Conservation (phyloP, 2,888 invertebrate species). For the Sphecodes monilicornis region DNA sequence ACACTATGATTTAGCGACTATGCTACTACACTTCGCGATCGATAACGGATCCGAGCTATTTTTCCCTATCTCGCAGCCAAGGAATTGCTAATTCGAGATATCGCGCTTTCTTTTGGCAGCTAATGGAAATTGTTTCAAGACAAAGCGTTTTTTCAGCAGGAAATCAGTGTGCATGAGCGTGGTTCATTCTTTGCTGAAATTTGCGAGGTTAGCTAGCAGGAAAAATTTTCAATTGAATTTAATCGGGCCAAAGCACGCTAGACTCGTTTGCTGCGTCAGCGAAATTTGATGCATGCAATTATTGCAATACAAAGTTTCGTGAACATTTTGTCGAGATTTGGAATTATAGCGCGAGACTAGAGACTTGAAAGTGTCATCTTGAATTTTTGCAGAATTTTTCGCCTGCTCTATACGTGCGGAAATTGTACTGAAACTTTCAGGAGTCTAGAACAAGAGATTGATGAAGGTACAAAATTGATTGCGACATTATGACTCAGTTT, state of each 20-base stretch:
- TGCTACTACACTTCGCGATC: constrained; percentile 3
- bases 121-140: background rate
- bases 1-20: constrained; percentile 26
- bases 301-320: background rate
- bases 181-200: background rate
- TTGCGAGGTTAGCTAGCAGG: background rate
- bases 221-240: background rate
- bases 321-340: background rate
- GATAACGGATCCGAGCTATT: constrained; percentile 43
- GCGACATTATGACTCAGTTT: too few species aligned
- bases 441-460: background rate
- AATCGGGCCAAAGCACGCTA: background rate
- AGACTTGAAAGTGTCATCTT: background rate
- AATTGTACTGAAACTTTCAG: background rate
- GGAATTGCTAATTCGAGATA: constrained; percentile 7
- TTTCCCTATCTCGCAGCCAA: background rate
- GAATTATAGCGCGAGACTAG: background rate
- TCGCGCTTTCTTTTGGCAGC: background rate
- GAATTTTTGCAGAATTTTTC: background rate
- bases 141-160: background rate
- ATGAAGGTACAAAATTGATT: too few species aligned
- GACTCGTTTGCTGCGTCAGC: background rate
- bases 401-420: background rate
- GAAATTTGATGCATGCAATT: background rate
- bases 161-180: background rate